Evolutionary conservation across 2,888 invertebrate species (phyloP).

Genomic region (Scrobipalpa costella): DNA sequence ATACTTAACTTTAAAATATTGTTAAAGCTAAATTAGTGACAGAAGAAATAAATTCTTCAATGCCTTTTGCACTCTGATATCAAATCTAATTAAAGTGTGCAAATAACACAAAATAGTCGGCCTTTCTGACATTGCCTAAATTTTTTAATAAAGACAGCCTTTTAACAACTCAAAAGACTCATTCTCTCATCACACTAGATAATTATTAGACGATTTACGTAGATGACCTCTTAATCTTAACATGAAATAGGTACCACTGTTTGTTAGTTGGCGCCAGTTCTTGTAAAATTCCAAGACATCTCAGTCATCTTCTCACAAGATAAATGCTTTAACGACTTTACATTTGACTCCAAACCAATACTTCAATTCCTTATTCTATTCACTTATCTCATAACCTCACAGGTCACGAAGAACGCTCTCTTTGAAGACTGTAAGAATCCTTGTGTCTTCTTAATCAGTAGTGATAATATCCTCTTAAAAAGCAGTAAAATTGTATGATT

Average conservation of each 20-base stretch:
- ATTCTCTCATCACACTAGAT: neutral
- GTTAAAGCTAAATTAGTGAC: too few species aligned
- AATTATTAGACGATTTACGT: constrained; percentile 1
- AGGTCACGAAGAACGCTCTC: constrained; percentile 55
- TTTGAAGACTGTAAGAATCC: constrained; percentile 44
- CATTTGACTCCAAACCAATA: constrained; percentile 33
- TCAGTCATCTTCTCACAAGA: constrained; percentile 26
- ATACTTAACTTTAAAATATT: too few species aligned
- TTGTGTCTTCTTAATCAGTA: constrained; percentile 61
- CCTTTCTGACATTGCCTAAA: too few species aligned
- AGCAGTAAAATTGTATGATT: constrained; percentile 71
- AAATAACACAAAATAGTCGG: too few species aligned
- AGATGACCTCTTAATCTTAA: constrained; percentile 5
- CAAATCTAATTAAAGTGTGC: too few species aligned
- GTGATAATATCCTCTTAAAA: constrained; percentile 71
- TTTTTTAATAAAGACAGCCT: too few species aligned
- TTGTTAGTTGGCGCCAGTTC: constrained; percentile 17
- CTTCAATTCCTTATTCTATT: constrained; percentile 49
- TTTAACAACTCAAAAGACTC: neutral
- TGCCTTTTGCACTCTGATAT: too few species aligned
- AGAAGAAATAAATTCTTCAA: too few species aligned
- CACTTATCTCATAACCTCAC: constrained; percentile 55
- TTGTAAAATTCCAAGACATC: constrained; percentile 23
- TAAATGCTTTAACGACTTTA: constrained; percentile 30
- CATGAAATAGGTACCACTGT: constrained; percentile 9